These are phyloP conservation scores for Rhinopomastus cyanomelas DNA, from an alignment of 2,113 vertebrate genomes.

Conservation along the genomic window DNA sequence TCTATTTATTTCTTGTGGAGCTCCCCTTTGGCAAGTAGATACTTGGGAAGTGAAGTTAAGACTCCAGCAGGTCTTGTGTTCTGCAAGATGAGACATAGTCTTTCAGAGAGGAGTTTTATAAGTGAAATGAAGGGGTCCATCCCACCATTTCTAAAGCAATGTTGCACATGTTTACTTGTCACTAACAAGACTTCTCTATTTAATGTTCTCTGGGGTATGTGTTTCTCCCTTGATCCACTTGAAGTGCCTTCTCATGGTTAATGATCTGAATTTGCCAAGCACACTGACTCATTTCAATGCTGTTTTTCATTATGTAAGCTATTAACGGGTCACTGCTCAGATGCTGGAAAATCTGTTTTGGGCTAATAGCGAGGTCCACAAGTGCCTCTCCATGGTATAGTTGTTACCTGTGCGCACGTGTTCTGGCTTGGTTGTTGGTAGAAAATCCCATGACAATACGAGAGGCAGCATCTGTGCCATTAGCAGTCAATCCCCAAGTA, in stretches of 20 bases:
- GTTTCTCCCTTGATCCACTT: constrained; percentile 10
- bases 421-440: constrained; percentile 23
- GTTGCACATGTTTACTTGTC: constrained; percentile 9
- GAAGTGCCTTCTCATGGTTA: constrained; percentile 2
- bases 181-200: constrained; percentile 40
- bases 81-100: background rate
- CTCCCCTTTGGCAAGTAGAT: rapidly evolving
- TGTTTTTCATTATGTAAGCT: constrained; percentile 60
- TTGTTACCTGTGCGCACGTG: constrained; percentile 17
- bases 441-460: constrained; percentile 24
- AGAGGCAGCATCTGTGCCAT: background rate
- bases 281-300: constrained; percentile 60
- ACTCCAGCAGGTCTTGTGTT: background rate
- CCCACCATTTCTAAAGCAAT: background rate
- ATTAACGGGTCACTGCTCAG: constrained; percentile 55
- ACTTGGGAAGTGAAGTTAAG: background rate
- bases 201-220: constrained; percentile 41
- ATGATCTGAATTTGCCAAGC: constrained; percentile 58
- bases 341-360: constrained; percentile 55
- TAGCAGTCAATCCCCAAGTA: constrained; percentile 41
- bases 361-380: constrained; percentile 50
- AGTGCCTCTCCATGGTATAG: constrained; percentile 56
- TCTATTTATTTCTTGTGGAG: background rate
- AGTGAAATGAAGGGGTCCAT: background rate
- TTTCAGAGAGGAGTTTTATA: background rate